Evolutionary conservation across 2,888 invertebrate species (phyloP).

Genomic region (Ormyrus pomaceus): DNA sequence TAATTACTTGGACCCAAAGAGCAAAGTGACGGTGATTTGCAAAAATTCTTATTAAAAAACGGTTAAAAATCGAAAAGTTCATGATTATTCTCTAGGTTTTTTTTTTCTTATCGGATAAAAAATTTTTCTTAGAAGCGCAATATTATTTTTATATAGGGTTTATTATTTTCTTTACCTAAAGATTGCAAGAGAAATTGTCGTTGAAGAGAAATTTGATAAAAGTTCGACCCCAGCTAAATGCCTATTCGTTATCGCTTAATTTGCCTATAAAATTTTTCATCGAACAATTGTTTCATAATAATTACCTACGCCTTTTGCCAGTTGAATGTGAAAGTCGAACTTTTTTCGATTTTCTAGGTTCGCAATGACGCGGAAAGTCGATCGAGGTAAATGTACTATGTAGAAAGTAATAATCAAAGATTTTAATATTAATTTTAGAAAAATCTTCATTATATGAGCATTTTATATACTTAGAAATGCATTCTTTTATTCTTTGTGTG

Average conservation of each 20-base stretch:
- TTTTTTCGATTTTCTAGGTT: constrained; percentile 37
- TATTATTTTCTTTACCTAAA: constrained; percentile 32
- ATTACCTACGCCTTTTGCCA: constrained; percentile 6
- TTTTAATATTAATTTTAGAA: constrained; percentile 49
- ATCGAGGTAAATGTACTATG: constrained; percentile 12
- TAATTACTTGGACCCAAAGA: constrained; percentile 54
- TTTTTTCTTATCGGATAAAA: constrained; percentile 37
- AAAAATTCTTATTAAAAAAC: constrained; percentile 15
- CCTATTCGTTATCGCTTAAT: constrained; percentile 5
- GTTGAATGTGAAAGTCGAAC: constrained; percentile 26
- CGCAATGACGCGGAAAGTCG: constrained; percentile 13
- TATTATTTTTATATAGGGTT: constrained; percentile 6
- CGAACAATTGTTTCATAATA: constrained; percentile 44
- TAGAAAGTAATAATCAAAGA: constrained; percentile 28
- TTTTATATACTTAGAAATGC: constrained; percentile 33
- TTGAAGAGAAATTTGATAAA: constrained; percentile 38
- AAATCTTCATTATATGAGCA: constrained; percentile 19
- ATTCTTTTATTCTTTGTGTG: constrained; percentile 18
- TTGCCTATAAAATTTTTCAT: constrained; percentile 39
- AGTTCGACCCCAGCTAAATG: constrained; percentile 16
- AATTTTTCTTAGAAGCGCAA: constrained; percentile 31
- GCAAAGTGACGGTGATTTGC: constrained; percentile 48
- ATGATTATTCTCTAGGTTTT: constrained; percentile 13
- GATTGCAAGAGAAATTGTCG: constrained; percentile 46
- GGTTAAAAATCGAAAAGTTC: constrained; percentile 16